Base-by-base conservation (phyloP, 1,140 invertebrate species). In the Drosophila baimaii region DNA sequence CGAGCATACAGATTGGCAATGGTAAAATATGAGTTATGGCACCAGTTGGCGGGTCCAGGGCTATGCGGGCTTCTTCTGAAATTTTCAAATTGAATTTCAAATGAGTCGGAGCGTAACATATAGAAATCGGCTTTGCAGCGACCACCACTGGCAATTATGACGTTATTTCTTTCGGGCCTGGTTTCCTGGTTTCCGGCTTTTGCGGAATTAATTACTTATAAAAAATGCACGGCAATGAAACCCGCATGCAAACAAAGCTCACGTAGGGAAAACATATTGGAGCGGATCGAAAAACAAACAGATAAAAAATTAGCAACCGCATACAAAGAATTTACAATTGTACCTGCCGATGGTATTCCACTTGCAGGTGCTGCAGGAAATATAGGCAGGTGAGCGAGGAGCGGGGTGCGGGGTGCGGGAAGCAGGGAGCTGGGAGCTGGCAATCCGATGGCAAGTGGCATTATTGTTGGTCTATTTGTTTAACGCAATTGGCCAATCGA, bases 51-150 rank as follows among this genome's bases (percentile, higher is more conserved):
- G 37, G 17, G 54, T 31, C 29, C 39, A 61, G 56, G 37, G 69
- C 25, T n/a, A 41, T 64, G 79, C 46, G 65, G 49, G 23, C 58
- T 86, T 75, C 69, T 64, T 70, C 47, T 41, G 54, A 63, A 83
- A 43, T 51, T 62, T 76, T 33, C 51, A 83, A 79, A 85, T 88
- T 86, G 83, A 82, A 88, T 82, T 86, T 68, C 58, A 66, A 79
- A 79, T 79, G 52, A 79, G 63, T 59, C 52, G 33, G 29, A 13
- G 15, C 37, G 47, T 43, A 75, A 65, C 47, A 76, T 66, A 76
- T 52, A 76, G 39, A 77, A 68, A 68, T 77, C 68, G 65, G 65
- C 43, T 51, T 33, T 49, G 27, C 31, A 31, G 1, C 57, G 41
- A 29, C 25, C 47, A 27, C 5, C 27, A 17, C 25, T 29, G 54